phyloP scores from a whole-genome alignment of 2,113 vertebrate genomes.

The Lynx canadensis region DNA sequence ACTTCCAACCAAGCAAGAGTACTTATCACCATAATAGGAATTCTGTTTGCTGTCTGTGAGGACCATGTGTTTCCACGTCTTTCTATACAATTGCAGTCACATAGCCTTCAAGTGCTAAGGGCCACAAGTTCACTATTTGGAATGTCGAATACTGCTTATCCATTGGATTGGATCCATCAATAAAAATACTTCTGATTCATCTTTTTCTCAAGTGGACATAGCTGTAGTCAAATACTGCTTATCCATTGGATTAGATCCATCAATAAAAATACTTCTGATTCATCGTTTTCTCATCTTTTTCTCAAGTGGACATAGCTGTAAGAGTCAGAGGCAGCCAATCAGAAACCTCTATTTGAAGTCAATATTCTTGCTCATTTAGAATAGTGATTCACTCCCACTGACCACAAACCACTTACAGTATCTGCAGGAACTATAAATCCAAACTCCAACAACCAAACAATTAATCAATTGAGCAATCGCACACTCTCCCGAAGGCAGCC shows the following conservation, averaged over 20 bases:
- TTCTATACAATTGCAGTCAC: background rate
- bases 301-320: background rate
- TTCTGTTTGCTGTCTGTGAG: background rate
- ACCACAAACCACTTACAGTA: background rate
- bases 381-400: background rate
- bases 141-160: background rate
- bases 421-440: background rate
- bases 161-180: background rate
- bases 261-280: slow-evolving; percentile 38
- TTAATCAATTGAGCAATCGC: background rate
- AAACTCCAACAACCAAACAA: background rate
- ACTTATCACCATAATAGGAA: background rate
- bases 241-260: background rate
- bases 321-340: background rate
- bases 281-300: background rate
- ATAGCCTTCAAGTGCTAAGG: background rate
- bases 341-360: slow-evolving; percentile 14
- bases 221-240: background rate
- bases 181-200: slow-evolving; percentile 28
- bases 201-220: background rate
- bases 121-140: background rate
- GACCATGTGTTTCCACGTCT: background rate
- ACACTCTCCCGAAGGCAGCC: background rate
- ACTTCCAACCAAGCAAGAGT: background rate
- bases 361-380: slow-evolving; percentile 12